Conservation (phyloP, 2,113 vertebrate species). For the Piprites chloris region DNA sequence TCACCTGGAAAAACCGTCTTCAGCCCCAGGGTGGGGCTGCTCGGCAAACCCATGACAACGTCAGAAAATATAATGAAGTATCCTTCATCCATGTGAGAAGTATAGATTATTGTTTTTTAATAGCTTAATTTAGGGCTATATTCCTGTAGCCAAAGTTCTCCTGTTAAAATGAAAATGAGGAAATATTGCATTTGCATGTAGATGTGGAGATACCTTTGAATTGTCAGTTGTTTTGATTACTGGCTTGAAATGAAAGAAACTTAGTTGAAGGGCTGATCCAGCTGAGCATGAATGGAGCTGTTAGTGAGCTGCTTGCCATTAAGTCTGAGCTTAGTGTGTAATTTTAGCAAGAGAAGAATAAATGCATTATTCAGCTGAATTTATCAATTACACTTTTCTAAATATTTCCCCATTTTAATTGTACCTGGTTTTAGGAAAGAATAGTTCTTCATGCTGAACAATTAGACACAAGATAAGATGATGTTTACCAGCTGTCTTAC, state of each 20-base stretch:
- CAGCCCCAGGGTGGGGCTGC: too few species aligned
- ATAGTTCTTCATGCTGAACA: background rate
- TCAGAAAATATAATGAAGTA: background rate
- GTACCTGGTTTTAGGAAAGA: background rate
- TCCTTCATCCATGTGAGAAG: background rate
- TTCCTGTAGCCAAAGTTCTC: background rate
- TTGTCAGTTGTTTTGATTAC: conserved; percentile 15
- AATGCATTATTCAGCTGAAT: background rate
- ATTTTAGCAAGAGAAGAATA: background rate
- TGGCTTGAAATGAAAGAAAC: conserved; percentile 10
- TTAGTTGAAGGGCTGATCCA: conserved; percentile 25
- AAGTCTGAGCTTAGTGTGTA: background rate
- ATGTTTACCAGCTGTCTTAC: background rate
- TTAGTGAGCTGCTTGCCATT: background rate
- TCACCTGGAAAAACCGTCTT: too few species aligned
- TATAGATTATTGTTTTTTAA: background rate
- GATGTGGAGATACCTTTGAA: background rate
- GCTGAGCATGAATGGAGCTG: background rate
- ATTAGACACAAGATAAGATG: background rate
- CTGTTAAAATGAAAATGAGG: background rate
- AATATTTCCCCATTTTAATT: background rate
- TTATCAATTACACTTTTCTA: background rate
- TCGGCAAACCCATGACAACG: too few species aligned
- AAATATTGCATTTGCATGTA: background rate
- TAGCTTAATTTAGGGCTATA: background rate